Conservation (phyloP, 1,140 invertebrate genomes). For the Lordiphosa clarofinis region DNA sequence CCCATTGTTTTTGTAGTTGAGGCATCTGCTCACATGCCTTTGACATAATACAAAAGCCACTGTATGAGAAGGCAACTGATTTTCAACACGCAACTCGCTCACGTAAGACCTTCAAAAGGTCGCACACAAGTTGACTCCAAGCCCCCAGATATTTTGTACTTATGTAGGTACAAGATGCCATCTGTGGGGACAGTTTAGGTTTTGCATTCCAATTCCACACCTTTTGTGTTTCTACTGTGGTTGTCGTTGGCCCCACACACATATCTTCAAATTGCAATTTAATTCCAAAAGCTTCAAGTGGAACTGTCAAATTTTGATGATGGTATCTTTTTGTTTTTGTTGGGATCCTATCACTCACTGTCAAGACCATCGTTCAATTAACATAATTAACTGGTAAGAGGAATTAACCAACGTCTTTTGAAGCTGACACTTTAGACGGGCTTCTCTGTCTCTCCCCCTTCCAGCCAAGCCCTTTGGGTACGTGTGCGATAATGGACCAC, state of each 20-base stretch:
- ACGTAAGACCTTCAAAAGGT: conserved; percentile 69
- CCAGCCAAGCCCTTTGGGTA: too few relatives aligned
- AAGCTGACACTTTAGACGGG: conserved; percentile 43
- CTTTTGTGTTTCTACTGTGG: conserved; percentile 28
- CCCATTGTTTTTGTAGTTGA: conserved; percentile 39
- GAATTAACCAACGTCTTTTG: conserved; percentile 57
- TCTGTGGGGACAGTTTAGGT: conserved; percentile 18
- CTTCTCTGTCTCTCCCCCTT: too few relatives aligned
- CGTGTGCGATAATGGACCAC: conserved; percentile 38
- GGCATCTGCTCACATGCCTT: conserved; percentile 6
- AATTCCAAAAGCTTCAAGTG: conserved; percentile 62
- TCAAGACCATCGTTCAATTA: conserved; percentile 75
- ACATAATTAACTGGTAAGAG: conserved; percentile 72
- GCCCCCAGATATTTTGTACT: conserved; percentile 1
- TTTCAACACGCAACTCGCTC: conserved; percentile 45
- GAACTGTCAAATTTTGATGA: conserved; percentile 55
- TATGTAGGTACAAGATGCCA: conserved; percentile 15
- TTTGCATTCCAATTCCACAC: conserved; percentile 54
- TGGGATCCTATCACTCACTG: conserved; percentile 63
- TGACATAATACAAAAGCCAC: conserved; percentile 29
- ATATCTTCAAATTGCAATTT: conserved; percentile 67
- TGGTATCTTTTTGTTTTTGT: conserved; percentile 39
- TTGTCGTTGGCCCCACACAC: conserved; percentile 20
- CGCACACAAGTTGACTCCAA: conserved; percentile 33
- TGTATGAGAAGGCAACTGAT: conserved; percentile 12